These are phyloP conservation scores for Himantopus leucocephalus DNA, from an alignment of 2,113 vertebrate species.

Conservation along the genomic window DNA sequence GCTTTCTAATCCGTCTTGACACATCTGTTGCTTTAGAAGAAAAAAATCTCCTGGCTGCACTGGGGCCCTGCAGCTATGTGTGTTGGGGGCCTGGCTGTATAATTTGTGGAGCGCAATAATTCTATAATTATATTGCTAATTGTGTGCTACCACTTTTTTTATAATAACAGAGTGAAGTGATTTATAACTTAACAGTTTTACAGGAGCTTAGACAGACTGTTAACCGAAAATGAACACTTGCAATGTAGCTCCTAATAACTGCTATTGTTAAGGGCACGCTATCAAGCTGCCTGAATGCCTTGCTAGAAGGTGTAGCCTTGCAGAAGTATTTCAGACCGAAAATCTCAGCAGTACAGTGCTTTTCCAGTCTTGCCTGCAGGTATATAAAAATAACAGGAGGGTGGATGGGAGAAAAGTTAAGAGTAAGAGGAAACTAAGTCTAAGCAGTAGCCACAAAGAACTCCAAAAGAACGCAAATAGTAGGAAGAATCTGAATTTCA, in stretches of 20 bases:
- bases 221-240: slow-evolving; percentile 16
- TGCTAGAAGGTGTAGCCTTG: neutral
- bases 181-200: slow-evolving; percentile 49
- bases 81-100: neutral
- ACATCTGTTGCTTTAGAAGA: slow-evolving; percentile 38
- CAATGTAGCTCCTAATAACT: neutral
- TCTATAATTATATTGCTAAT: slow-evolving; percentile 61
- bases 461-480: neutral
- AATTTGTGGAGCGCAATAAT: slow-evolving; percentile 16
- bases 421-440: neutral
- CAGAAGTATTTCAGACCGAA: neutral
- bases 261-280: neutral
- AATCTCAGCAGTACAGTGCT: neutral
- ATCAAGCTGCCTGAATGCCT: neutral
- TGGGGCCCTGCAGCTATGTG: slow-evolving; percentile 14
- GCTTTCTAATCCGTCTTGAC: neutral
- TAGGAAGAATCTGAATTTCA: neutral
- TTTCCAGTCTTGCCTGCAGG: neutral
- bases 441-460: neutral
- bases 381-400: neutral
- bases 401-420: neutral
- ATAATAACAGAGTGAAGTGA: slow-evolving; percentile 18
- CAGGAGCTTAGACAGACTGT: slow-evolving; percentile 9
- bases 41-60: neutral
- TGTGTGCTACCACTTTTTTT: slow-evolving; percentile 24